phyloP scores from a whole-genome alignment of 2,797 vertebrate genomes.

The Sphenodon punctatus region DNA sequence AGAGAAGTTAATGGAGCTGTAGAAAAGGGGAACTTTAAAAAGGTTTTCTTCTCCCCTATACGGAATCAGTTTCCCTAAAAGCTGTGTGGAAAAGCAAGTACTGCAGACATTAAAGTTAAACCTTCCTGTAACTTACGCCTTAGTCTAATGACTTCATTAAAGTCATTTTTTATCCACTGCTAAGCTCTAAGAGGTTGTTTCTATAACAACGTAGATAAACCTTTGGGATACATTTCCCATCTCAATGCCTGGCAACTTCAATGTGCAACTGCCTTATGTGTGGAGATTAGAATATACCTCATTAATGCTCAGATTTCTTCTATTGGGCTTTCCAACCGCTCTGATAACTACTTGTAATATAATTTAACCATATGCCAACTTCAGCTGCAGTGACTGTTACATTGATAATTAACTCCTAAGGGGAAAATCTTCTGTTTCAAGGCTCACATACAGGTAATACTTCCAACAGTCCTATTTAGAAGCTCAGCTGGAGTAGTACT shows the following conservation, averaged over 20 bases:
- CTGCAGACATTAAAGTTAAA: neutral
- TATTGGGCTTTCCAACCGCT: neutral
- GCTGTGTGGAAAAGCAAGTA: neutral
- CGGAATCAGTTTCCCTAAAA: neutral
- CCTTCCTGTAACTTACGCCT: neutral
- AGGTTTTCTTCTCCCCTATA: neutral
- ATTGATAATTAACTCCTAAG: neutral
- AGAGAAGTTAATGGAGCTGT: slow-evolving; percentile 25
- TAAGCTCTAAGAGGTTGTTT: neutral
- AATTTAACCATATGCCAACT: neutral
- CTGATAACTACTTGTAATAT: neutral
- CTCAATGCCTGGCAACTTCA: neutral
- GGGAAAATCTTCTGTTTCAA: neutral
- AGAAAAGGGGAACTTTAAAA: neutral
- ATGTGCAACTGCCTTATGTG: neutral
- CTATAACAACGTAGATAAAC: neutral
- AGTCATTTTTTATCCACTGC: slow-evolving; percentile 18
- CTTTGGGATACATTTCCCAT: neutral
- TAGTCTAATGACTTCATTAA: neutral
- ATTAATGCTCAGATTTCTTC: neutral
- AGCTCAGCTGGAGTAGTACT: neutral
- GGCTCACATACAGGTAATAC: neutral
- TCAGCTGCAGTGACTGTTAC: neutral
- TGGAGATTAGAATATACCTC: neutral
- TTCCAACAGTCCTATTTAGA: neutral